Base-by-base conservation (phyloP, 2,888 invertebrate genomes). In the Homarus gammarus region DNA sequence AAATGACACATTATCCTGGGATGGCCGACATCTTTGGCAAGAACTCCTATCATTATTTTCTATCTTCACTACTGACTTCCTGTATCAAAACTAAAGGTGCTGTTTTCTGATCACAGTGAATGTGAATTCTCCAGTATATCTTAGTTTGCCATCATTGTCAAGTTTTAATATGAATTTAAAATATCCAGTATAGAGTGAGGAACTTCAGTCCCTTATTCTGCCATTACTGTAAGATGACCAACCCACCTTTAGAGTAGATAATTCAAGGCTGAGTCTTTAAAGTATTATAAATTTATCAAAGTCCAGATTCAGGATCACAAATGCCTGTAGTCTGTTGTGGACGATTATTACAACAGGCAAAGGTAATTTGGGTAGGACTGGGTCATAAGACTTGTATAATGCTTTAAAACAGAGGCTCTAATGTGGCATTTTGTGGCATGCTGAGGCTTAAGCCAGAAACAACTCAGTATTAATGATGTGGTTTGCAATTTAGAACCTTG, bases 371-470 rank as follows among this genome's bases (percentile, higher is more conserved):
- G 3, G 27, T 64, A 75, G n/a, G 75, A 44, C 70, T 70, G 83
- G 70, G 36, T 70, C 56, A 12, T 49, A 44, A 72, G 22, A 79
- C 64, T 86, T 70, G 40, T n/a, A 49, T 44, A 44, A 44, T 44
- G 38, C 44, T 83, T 83, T 83, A 64, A 44, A 56, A 27, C 40
- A 70, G 51, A 79, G 86, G 86, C 70, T 86, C 86, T 40, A 38
- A 64, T 75, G 84, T 84, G 84, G 84, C 84, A 84, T 84, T 84
- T 84, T 86, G 70, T 84, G 84, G 75, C 64, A 75, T 84, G 64
- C 75, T 75, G 44, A 84, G 75, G 84, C 61, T 75, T 75, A 73
- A 84, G 73, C 75, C 75, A 38, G 33, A 61, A 75, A 73, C 61
- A 72, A 84, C 75, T 75, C 84, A 75, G 75, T 84, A 75, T 84